Evolutionary conservation across 2,113 vertebrate species (phyloP).

Genomic region (Lepisosteus oculatus): DNA sequence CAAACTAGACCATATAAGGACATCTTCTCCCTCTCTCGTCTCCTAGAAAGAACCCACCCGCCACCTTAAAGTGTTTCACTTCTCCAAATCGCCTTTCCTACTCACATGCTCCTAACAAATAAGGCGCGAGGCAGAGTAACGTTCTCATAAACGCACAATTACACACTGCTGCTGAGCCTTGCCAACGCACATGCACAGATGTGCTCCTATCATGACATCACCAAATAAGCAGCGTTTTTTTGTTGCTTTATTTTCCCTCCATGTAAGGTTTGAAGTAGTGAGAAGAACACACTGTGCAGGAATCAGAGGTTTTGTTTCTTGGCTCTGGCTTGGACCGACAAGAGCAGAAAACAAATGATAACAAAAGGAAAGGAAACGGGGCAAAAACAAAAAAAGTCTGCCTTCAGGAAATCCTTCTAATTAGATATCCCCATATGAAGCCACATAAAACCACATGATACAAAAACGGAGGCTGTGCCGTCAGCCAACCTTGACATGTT

Average conservation of each 20-base stretch:
- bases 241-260: conserved; percentile 39
- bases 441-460: too few relatives aligned
- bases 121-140: conserved; percentile 42
- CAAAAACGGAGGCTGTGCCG: too few relatives aligned
- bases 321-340: background rate
- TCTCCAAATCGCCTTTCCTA: background rate
- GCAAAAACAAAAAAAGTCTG: background rate
- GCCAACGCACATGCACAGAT: background rate
- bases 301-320: background rate
- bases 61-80: conserved; percentile 22
- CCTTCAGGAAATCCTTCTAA: background rate
- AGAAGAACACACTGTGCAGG: conserved; percentile 16
- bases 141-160: conserved; percentile 3
- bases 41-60: conserved; percentile 34
- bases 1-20: conserved; percentile 57
- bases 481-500: too few relatives aligned
- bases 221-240: conserved; percentile 44
- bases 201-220: conserved; percentile 47
- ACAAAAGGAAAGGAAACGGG: too few relatives aligned
- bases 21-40: conserved; percentile 38
- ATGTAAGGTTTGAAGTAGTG: conserved; percentile 53
- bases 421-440: too few relatives aligned
- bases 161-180: background rate
- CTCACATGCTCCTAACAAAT: conserved; percentile 52
- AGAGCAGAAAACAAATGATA: background rate